phyloP scores from a whole-genome alignment of 2,113 vertebrate species.

The Alethe diademata region DNA sequence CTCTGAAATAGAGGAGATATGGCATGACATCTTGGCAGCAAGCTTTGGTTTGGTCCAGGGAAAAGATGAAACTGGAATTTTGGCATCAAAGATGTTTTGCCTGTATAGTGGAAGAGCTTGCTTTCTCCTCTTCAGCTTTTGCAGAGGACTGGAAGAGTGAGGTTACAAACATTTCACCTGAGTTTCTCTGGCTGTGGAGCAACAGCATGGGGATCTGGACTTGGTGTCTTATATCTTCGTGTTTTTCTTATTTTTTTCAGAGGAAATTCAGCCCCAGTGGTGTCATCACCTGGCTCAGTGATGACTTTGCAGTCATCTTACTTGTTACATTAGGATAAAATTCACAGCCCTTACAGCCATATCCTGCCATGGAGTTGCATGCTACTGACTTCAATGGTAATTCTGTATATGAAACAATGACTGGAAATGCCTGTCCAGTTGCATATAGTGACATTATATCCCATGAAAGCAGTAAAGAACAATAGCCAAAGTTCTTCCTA shows the following conservation, averaged over 20 bases:
- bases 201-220: neutral
- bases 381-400: neutral
- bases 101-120: neutral
- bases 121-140: neutral
- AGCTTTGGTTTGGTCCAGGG: neutral
- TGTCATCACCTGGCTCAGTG: neutral
- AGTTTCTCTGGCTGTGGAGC: neutral
- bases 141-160: neutral
- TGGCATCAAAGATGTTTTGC: neutral
- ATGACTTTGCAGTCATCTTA: neutral
- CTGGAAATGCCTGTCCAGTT: slow-evolving; percentile 24
- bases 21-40: neutral
- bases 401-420: neutral
- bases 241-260: neutral
- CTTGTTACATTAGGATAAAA: neutral
- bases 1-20: neutral
- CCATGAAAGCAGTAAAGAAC: slow-evolving; percentile 21
- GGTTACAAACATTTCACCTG: neutral
- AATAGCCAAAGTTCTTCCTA: neutral
- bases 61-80: neutral
- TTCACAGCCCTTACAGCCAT: neutral
- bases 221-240: neutral
- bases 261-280: neutral
- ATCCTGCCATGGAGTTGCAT: neutral
- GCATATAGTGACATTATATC: neutral